Percentiles rank a stretch among this genome's conserved stretches.
Evolutionary conservation across 2,888 invertebrate species (phyloP).

Genomic region (Marasmarcha lunaedactyla): DNA sequence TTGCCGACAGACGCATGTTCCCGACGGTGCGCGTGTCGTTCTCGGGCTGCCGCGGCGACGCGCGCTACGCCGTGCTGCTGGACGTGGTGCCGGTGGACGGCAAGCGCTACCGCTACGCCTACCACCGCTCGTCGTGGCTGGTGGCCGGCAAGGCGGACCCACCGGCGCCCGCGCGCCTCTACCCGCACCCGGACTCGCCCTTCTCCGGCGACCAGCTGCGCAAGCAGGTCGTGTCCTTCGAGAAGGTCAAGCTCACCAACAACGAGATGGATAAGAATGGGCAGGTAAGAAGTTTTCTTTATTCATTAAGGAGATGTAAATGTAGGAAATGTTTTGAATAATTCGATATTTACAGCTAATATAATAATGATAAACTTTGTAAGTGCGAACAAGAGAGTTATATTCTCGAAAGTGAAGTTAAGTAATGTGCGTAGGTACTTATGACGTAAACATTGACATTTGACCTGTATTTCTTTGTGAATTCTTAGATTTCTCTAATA

Average conservation of each 20-base stretch:
- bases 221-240: constrained; percentile 97
- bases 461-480: no score
- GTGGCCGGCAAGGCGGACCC: constrained; percentile 99
- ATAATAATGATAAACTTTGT: no score
- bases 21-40: constrained; percentile 96
- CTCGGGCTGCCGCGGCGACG: constrained; percentile 83
- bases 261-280: constrained; percentile 97
- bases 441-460: no score
- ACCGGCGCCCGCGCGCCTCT: constrained; percentile 91
- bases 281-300: constrained; percentile 75
- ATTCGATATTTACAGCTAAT: constrained; percentile 1
- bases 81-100: constrained; percentile 98
- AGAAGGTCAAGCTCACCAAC: constrained; percentile 98
- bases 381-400: no score
- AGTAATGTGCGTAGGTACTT: no score
- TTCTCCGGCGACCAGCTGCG: constrained; percentile 94
- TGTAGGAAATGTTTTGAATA: no score
- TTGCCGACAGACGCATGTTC: constrained; percentile 98
- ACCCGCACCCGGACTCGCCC: constrained; percentile 97
- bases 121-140: constrained; percentile 97
- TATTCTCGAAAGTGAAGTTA: no score
- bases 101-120: constrained; percentile 96
- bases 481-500: no score
- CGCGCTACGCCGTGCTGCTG: constrained; percentile 92
- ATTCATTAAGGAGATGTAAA: no score